Percentiles rank a stretch among this genome's conserved stretches.
Conservation (phyloP, 2,113 vertebrate species). For the Phrynosoma platyrhinos region DNA sequence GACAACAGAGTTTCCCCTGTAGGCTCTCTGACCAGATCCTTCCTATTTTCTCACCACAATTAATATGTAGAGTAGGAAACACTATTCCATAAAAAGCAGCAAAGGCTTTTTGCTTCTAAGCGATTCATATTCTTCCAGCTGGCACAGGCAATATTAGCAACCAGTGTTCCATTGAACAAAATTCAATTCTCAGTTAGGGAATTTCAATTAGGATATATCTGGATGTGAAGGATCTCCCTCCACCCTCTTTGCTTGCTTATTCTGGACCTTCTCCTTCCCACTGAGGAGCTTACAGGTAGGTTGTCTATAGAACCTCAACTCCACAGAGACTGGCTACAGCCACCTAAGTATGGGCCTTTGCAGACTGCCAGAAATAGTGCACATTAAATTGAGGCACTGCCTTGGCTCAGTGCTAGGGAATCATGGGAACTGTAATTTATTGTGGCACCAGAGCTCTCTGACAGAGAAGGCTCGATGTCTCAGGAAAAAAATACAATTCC, state of each 20-base stretch:
- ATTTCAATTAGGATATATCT: not conserved
- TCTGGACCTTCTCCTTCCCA: not conserved
- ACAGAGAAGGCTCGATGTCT: no score
- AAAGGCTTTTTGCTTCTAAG: not conserved
- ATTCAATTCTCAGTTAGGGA: not conserved
- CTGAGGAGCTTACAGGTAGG: not conserved
- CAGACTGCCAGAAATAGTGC: no score
- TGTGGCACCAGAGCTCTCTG: no score
- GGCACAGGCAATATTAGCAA: not conserved
- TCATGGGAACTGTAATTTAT: no score
- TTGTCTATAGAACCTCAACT: not conserved
- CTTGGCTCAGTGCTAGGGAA: no score
- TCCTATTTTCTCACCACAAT: not conserved
- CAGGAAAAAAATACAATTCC: no score
- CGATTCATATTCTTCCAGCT: not conserved
- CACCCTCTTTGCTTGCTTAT: not conserved
- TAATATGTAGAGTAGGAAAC: not conserved
- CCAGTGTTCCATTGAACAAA: not conserved
- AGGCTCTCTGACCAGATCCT: not conserved
- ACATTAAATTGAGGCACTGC: no score
- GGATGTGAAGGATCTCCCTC: not conserved
- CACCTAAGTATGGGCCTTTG: no score
- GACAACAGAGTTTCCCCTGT: not conserved
- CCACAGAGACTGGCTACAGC: not conserved
- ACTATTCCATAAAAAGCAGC: not conserved